These are phyloP conservation scores for Trichechus manatus DNA, from an alignment of 2,113 vertebrate genomes.

Conservation along the genomic window DNA sequence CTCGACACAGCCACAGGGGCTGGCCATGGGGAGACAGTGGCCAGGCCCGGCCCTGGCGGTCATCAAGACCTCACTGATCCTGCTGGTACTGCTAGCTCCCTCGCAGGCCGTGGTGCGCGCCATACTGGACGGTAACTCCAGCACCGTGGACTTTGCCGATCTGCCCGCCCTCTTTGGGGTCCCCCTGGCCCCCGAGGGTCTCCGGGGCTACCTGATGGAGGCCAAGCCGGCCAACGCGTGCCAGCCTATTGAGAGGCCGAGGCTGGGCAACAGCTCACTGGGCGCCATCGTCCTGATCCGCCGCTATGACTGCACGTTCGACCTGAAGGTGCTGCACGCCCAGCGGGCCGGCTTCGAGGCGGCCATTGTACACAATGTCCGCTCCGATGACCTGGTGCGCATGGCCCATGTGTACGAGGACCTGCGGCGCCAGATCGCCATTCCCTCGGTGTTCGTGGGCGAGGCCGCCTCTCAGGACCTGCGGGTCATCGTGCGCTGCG, in stretches of 20 bases:
- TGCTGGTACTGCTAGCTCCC: not conserved
- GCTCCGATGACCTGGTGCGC: conserved; percentile 88
- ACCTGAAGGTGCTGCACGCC: conserved; percentile 91
- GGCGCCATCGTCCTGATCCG: conserved; percentile 89
- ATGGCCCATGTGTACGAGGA: conserved; percentile 87
- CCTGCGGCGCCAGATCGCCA: conserved; percentile 87
- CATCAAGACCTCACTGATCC: fast-evolving
- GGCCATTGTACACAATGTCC: conserved; percentile 89
- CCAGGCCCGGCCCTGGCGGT: not conserved
- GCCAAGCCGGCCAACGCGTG: conserved; percentile 89
- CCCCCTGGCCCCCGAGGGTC: conserved; percentile 82
- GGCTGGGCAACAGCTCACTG: conserved; percentile 77
- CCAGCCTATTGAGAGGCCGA: conserved; percentile 85
- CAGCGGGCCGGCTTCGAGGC: conserved; percentile 91
- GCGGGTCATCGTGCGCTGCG: not conserved
- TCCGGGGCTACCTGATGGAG: conserved; percentile 86
- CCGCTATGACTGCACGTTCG: conserved; percentile 90
- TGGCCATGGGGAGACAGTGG: not conserved
- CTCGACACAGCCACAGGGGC: fast-evolving
- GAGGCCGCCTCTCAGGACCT: conserved; percentile 68
- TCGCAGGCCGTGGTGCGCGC: not conserved
- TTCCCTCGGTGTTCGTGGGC: conserved; percentile 90
- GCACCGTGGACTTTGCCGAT: conserved; percentile 85
- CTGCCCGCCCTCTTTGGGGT: conserved; percentile 88
- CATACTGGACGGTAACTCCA: conserved; percentile 69